These are phyloP conservation scores for Cryptus viduatorius DNA, from an alignment of 2,888 invertebrate genomes.

Conservation along the genomic window DNA sequence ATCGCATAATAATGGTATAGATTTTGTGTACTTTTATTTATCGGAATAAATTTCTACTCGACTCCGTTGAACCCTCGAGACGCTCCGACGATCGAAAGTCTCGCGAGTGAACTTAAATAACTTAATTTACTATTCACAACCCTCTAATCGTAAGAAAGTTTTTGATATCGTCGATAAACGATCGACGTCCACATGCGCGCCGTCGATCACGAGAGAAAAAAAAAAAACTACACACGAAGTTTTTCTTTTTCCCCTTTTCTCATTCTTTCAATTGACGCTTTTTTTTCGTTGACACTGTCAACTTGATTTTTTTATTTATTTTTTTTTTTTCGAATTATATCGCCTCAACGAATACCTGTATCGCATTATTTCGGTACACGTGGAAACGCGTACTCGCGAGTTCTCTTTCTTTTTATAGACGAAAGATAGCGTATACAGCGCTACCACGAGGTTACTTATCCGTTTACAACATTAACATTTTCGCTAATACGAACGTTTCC, in stretches of 20 bases:
- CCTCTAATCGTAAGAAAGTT: conserved; percentile 72
- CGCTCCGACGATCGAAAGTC: conserved; percentile 53
- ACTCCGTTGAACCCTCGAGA: conserved; percentile 54
- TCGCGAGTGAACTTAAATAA: conserved; percentile 76
- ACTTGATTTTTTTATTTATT: conserved; percentile 17
- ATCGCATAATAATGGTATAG: conserved; percentile 46
- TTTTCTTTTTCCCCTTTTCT: neutral
- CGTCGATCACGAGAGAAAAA: conserved; percentile 1
- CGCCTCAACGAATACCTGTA: conserved; percentile 42
- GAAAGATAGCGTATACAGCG: conserved; percentile 58
- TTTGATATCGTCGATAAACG: conserved; percentile 14
- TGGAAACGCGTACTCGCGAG: neutral
- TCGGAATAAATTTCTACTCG: conserved; percentile 68
- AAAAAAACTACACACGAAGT: conserved; percentile 1
- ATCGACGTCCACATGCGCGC: conserved; percentile 40
- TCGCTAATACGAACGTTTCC: conserved; percentile 38
- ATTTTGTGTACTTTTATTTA: conserved; percentile 57
- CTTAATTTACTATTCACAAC: conserved; percentile 80
- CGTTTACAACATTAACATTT: conserved; percentile 63
- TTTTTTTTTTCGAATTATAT: neutral
- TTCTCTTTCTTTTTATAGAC: conserved; percentile 45
- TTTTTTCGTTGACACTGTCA: conserved; percentile 45
- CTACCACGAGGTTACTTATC: conserved; percentile 57
- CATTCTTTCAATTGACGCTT: conserved; percentile 41
- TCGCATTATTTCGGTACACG: conserved; percentile 19